phyloP scores from a whole-genome alignment of 2,113 vertebrate genomes.

The Cyphomyrus plagiostoma region DNA sequence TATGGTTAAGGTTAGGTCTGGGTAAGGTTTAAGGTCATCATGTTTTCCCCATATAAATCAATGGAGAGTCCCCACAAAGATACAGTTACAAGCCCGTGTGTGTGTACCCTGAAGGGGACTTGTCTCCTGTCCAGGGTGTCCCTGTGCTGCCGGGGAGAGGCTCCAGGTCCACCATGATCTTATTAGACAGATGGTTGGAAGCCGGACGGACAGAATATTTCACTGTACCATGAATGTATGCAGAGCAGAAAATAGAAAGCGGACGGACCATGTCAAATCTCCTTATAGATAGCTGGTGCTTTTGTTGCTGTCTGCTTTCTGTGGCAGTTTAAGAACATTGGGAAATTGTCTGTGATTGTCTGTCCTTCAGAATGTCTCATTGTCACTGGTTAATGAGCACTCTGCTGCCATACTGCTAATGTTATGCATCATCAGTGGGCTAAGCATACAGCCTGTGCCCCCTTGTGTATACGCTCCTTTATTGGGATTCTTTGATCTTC shows the following conservation, averaged over 20 bases:
- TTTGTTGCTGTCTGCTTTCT: background rate
- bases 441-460: background rate
- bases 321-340: conserved; percentile 5
- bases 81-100: background rate
- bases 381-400: background rate
- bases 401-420: background rate
- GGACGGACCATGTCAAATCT: background rate
- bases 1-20: no score
- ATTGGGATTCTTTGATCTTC: conserved; percentile 11
- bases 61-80: no score
- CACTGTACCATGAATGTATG: background rate
- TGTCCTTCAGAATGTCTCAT: conserved; percentile 18
- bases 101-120: background rate
- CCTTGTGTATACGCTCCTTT: background rate
- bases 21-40: no score
- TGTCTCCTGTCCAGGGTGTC: background rate
- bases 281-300: background rate
- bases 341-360: conserved; percentile 1
- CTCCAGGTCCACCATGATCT: background rate
- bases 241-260: background rate
- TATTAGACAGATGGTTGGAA: background rate
- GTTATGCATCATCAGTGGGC: conserved; percentile 14
- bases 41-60: no score
- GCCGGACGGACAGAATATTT: background rate
- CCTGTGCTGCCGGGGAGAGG: background rate